Conservation (phyloP, 2,888 invertebrate genomes). For the Pinctada fucata region DNA sequence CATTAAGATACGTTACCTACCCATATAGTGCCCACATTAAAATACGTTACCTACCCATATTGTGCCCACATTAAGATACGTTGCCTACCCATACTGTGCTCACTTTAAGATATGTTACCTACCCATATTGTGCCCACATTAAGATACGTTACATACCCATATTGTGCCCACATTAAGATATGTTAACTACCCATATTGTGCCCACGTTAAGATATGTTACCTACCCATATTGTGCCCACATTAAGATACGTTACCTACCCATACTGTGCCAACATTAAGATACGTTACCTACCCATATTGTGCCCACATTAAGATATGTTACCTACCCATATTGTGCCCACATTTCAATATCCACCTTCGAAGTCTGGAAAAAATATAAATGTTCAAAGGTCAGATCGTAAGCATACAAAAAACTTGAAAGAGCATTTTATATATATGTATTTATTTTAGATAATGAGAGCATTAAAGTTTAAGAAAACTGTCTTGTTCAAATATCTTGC, state of each 20-base stretch:
- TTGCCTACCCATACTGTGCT: no score
- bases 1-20: no score
- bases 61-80: no score
- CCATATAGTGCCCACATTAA: no score
- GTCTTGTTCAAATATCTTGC: no score
- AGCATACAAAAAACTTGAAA: not conserved
- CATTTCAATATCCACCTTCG: constrained; percentile 68
- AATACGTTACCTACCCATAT: no score
- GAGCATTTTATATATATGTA: not conserved
- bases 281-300: not conserved
- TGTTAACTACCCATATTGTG: constrained; percentile 60
- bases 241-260: no score
- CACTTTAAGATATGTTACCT: no score
- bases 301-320: not conserved
- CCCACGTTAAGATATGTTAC: constrained; percentile 39
- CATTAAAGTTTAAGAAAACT: no score
- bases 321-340: constrained; percentile 66
- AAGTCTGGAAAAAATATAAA: constrained; percentile 57
- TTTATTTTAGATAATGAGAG: no score
- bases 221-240: no score
- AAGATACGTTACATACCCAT: not conserved
- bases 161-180: not conserved
- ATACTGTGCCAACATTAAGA: not conserved
- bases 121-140: not conserved
- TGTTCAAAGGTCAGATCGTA: no score